Evolutionary conservation across 2,888 invertebrate species (phyloP).

Genomic region (Steinernema carpocapsae): DNA sequence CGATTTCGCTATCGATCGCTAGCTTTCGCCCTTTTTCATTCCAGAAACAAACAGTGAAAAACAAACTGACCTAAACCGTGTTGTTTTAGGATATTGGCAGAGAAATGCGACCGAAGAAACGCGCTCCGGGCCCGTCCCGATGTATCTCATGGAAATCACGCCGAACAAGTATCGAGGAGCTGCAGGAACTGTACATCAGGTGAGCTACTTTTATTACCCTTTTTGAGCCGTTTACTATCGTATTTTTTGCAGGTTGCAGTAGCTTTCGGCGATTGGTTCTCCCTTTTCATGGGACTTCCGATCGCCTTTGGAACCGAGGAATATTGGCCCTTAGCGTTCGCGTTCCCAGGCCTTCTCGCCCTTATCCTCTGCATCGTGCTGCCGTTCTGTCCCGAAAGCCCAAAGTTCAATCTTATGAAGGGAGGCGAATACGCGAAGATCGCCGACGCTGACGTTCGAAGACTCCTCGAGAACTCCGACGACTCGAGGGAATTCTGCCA

Average conservation of each 20-base stretch:
- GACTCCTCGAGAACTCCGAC: neutral
- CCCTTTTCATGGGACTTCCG: slow-evolving; percentile 71
- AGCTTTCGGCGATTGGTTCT: slow-evolving; percentile 70
- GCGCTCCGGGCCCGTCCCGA: slow-evolving; percentile 70
- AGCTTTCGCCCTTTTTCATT: neutral
- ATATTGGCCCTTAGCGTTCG: slow-evolving; percentile 70
- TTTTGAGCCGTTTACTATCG: slow-evolving; percentile 23
- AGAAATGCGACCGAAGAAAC: slow-evolving; percentile 69
- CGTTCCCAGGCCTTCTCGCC: slow-evolving; percentile 69
- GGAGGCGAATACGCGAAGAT: slow-evolving; percentile 9
- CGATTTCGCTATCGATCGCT: neutral
- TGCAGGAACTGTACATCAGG: slow-evolving; percentile 70
- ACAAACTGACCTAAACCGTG: no score
- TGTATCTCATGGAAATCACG: slow-evolving; percentile 71
- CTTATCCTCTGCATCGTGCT: slow-evolving; percentile 58
- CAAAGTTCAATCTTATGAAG: slow-evolving; percentile 55
- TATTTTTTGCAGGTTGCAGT: slow-evolving; percentile 66
- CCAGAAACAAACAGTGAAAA: neutral
- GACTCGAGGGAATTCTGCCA: neutral
- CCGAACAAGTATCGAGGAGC: slow-evolving; percentile 70
- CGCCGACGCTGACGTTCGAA: slow-evolving; percentile 9
- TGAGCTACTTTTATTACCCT: slow-evolving; percentile 26
- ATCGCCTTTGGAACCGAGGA: slow-evolving; percentile 66
- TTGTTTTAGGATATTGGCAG: slow-evolving; percentile 66
- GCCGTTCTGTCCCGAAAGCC: slow-evolving; percentile 68